Evolutionary conservation across 1,140 invertebrate species (phyloP).

Genomic region (Drosophila sp.): DNA sequence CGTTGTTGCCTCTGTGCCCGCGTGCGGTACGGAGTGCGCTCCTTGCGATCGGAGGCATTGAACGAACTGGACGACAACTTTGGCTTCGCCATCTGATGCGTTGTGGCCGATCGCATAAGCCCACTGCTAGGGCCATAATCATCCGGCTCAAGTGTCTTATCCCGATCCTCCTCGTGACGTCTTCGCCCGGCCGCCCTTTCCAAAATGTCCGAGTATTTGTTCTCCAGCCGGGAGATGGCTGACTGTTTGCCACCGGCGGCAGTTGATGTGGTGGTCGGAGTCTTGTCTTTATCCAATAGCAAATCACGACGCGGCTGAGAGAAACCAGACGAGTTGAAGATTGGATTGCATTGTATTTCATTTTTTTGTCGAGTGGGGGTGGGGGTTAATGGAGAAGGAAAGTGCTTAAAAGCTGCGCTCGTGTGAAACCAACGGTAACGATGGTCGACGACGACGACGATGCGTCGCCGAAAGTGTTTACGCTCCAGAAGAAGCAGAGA

Average conservation of each 20-base stretch:
- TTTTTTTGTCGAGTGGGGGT: conserved; percentile 31
- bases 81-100: conserved; percentile 83
- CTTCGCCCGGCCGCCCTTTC: conserved; percentile 86
- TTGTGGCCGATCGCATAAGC: conserved; percentile 86
- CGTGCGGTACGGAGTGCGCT: conserved; percentile 75
- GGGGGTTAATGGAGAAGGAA: conserved; percentile 60
- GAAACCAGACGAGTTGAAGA: conserved; percentile 45
- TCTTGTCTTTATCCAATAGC: conserved; percentile 74
- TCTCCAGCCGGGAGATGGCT: conserved; percentile 87
- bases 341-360: conserved; percentile 14
- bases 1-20: conserved; percentile 63
- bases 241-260: conserved; percentile 48
- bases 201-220: conserved; percentile 89
- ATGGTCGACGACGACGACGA: conserved; percentile 27
- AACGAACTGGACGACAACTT: conserved; percentile 84
- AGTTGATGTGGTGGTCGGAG: conserved; percentile 58
- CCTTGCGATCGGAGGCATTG: conserved; percentile 73
- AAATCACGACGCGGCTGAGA: conserved; percentile 60
- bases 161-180: conserved; percentile 85
- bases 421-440: conserved; percentile 76
- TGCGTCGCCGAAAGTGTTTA: conserved; percentile 53
- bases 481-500: conserved; percentile 52
- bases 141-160: conserved; percentile 88
- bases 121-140: conserved; percentile 72
- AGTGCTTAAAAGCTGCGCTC: conserved; percentile 68